Evolutionary conservation across 2,888 invertebrate species (phyloP), one percentile per base, ranked within the genome.

Genomic region (Diarsia rubi): DNA sequence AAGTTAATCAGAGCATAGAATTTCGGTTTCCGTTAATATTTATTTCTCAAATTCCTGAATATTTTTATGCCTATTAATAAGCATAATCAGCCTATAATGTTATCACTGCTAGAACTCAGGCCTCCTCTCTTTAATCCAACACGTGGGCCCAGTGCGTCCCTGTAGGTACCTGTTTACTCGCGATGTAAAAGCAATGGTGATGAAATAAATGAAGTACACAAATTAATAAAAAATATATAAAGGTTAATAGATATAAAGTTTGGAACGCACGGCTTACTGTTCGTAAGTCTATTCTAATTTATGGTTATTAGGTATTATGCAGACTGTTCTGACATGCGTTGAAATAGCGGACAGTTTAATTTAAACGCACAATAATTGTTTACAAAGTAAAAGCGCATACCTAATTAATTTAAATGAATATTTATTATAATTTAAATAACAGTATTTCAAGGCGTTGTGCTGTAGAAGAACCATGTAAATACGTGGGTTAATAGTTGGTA

Each of bases 391-490:
- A n/a, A 21, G 9, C 19, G n/a, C n/a, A n/a, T n/a, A 72, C 16
- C 0, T 68, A 68, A 59, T 37, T 37, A 37, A 59, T n/a, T 69
- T n/a, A n/a, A 49, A 60, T 49, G n/a, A 73, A 42, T 60, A 59
- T 42, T 45, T 45, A 69, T 65, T 24, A 21, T 42, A 49, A 64
- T 42, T 63, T 70, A 47, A 49, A 21, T 70, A 6, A 24, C 21
- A 60, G 27, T 11, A 42, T 16, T 60, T 3, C 16, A 11, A 52
- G n/a, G 31, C n/a, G 31, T 37, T 19, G 9, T 12, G n/a, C n/a
- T n/a, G n/a, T 66, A 16, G 49, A 37, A 66, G 16, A 31, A 9
- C 4, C 21, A 37, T n/a, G 31, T n/a, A n/a, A 42, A 42, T 42
- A 63, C 16, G 42, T 42, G 4, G 16, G 24, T 24, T 6, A 37